Conservation (phyloP, 2,888 invertebrate genomes). For the Eucera pruinosa region DNA sequence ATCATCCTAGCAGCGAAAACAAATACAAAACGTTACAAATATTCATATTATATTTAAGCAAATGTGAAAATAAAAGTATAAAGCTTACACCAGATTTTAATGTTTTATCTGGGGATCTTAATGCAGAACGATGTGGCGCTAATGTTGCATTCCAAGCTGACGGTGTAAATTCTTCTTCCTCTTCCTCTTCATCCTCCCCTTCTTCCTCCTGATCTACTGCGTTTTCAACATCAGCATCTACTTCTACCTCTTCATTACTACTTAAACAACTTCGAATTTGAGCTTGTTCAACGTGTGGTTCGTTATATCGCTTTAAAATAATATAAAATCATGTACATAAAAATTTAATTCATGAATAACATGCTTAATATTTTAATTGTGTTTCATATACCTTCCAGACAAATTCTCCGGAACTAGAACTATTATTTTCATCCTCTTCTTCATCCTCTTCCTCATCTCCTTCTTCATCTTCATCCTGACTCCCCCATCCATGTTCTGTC, state of each 20-base stretch:
- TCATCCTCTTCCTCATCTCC: slow-evolving; percentile 78
- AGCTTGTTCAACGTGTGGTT: slow-evolving; percentile 70
- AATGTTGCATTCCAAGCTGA: slow-evolving; percentile 93
- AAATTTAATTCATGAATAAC: neutral
- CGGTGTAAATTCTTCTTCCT: slow-evolving; percentile 89
- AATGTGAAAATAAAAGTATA: slow-evolving; percentile 2
- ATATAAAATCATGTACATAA: slow-evolving; percentile 24
- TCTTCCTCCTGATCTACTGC: slow-evolving; percentile 55
- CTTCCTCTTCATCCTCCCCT: slow-evolving; percentile 87
- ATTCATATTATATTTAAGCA: slow-evolving; percentile 46
- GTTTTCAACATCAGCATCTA: slow-evolving; percentile 46
- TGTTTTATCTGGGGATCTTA: slow-evolving; percentile 87
- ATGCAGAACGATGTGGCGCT: slow-evolving; percentile 90
- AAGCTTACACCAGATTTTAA: slow-evolving; percentile 80
- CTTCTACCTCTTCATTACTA: slow-evolving; percentile 36
- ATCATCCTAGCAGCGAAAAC: slow-evolving; percentile 81
- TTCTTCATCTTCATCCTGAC: slow-evolving; percentile 86
- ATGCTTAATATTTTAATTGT: slow-evolving; percentile 8
- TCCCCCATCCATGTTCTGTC: slow-evolving; percentile 89
- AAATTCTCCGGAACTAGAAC: slow-evolving; percentile 91
- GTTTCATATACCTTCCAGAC: slow-evolving; percentile 89
- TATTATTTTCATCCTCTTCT: slow-evolving; percentile 85
- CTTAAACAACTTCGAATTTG: slow-evolving; percentile 56
- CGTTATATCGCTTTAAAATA: slow-evolving; percentile 75
- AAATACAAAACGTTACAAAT: slow-evolving; percentile 60